A percentile compares a stretch with the other conserved stretches of the same genome.
These are phyloP conservation scores for Ceratina australensis DNA, from an alignment of 1,140 invertebrate genomes.

Conservation along the genomic window DNA sequence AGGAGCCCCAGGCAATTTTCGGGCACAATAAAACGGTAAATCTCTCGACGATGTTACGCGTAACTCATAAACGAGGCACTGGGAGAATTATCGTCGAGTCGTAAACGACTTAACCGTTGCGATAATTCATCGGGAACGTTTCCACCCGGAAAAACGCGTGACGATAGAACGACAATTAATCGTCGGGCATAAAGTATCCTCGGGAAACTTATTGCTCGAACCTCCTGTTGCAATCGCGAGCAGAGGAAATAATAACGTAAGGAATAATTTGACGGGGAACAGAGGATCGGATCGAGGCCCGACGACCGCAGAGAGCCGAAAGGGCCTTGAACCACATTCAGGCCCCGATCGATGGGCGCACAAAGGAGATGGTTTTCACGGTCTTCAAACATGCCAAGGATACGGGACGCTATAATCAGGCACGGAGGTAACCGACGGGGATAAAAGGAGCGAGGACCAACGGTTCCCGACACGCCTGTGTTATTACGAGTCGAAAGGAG, in stretches of 20 bases:
- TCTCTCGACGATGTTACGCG: neutral
- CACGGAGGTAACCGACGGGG: conserved; percentile 16
- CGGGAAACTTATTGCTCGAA: no score
- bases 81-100: conserved; percentile 15
- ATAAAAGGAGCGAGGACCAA: conserved; percentile 36
- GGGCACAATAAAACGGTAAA: conserved; percentile 24
- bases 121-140: conserved; percentile 22
- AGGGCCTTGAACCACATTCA: no score
- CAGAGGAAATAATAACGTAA: neutral
- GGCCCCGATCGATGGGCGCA: no score
- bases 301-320: no score
- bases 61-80: neutral
- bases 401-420: conserved; percentile 3
- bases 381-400: neutral
- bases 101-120: conserved; percentile 19
- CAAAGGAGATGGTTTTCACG: neutral
- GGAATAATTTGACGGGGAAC: neutral
- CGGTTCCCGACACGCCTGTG: conserved; percentile 4
- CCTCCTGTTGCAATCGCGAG: no score
- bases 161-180: neutral
- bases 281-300: neutral
- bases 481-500: conserved; percentile 34
- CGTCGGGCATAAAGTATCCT: conserved; percentile 2
- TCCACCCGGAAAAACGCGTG: neutral
- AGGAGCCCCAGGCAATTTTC: neutral